Percentiles rank a stretch among this genome's conserved stretches.
phyloP scores from a whole-genome alignment of 2,113 vertebrate species.

The Balaenoptera acutorostrata region DNA sequence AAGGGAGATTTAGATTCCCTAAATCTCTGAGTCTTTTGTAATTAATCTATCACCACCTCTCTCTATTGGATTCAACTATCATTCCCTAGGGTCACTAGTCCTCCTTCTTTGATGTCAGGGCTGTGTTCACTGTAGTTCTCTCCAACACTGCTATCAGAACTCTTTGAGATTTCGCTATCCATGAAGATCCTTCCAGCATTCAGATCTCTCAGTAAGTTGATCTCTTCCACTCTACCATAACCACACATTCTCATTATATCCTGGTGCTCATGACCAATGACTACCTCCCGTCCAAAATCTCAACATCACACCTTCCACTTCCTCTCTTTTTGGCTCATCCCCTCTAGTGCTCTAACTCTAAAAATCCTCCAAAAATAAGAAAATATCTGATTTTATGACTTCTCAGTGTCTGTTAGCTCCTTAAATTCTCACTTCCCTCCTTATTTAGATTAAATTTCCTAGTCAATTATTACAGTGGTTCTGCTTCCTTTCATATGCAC shows the following conservation, averaged over 20 bases:
- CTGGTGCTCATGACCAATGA: not conserved
- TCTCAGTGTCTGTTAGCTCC: not conserved
- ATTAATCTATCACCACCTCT: not conserved
- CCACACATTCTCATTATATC: not conserved
- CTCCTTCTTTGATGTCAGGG: not conserved
- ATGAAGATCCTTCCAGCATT: not conserved
- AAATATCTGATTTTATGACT: not conserved
- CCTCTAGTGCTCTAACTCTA: not conserved
- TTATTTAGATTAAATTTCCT: slow-evolving; percentile 11
- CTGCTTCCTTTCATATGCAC: not conserved
- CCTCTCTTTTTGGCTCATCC: not conserved
- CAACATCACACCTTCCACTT: not conserved
- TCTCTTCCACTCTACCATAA: not conserved
- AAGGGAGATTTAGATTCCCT: not conserved
- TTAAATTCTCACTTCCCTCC: not conserved
- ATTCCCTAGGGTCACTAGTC: not conserved
- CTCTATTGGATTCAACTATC: not conserved
- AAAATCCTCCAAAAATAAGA: not conserved
- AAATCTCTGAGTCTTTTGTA: not conserved
- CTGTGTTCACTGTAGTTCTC: not conserved
- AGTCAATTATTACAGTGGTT: slow-evolving; percentile 1
- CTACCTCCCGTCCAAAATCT: not conserved
- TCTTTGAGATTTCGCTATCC: not conserved
- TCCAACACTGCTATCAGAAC: not conserved
- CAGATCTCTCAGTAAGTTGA: not conserved